Conservation (phyloP, 2,113 vertebrate genomes). For the Agapornis roseicollis region DNA sequence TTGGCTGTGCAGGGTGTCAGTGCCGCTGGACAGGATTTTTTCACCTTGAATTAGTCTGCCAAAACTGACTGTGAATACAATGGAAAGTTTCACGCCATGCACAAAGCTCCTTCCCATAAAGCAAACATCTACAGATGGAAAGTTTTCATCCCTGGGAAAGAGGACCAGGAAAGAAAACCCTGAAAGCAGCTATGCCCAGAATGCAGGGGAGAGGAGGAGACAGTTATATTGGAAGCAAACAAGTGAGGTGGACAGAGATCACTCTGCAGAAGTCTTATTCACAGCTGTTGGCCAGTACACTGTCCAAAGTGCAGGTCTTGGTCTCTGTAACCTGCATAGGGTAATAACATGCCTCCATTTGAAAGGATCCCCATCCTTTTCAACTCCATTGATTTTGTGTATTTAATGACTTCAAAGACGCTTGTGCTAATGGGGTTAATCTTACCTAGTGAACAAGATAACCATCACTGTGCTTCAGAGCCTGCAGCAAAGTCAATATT, state of each 20-base stretch:
- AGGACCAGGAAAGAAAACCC: neutral
- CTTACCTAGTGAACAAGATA: neutral
- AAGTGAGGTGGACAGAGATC: neutral
- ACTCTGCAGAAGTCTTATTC: neutral
- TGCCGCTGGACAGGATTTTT: neutral
- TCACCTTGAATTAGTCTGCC: neutral
- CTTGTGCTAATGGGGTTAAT: neutral
- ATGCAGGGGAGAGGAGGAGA: neutral
- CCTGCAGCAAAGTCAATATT: slow-evolving; percentile 52
- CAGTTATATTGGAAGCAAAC: neutral
- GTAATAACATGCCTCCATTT: neutral
- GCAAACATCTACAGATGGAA: slow-evolving; percentile 16
- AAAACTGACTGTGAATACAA: neutral
- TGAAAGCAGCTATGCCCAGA: neutral
- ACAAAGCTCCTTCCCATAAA: slow-evolving; percentile 29
- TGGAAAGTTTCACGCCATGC: slow-evolving; percentile 25
- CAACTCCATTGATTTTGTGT: neutral
- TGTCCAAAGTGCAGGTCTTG: neutral
- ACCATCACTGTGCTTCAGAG: neutral
- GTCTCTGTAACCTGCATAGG: neutral
- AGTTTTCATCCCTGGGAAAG: neutral
- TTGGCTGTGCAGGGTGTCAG: neutral
- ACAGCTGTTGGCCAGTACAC: neutral
- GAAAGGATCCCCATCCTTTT: neutral
- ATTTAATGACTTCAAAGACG: slow-evolving; percentile 29